Conservation (phyloP, 2,113 vertebrate genomes). For the Calonectris borealis region DNA sequence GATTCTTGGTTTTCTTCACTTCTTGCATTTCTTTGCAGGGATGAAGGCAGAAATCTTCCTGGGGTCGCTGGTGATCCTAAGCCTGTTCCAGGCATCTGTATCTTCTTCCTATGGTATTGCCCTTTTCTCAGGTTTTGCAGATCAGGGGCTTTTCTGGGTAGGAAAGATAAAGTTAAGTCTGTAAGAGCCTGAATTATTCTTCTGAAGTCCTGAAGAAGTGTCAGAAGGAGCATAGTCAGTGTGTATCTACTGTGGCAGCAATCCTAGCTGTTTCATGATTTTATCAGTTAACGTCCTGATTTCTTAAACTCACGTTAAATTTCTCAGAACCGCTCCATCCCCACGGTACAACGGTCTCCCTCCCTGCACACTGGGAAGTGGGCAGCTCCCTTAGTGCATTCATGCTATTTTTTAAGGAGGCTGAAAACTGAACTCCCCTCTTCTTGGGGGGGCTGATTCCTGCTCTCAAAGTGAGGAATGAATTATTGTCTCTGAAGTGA, state of each 20-base stretch:
- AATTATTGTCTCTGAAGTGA: background rate
- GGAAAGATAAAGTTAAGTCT: background rate
- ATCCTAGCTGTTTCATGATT: background rate
- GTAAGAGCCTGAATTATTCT: background rate
- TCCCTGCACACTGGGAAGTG: background rate
- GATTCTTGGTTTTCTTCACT: background rate
- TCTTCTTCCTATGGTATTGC: background rate
- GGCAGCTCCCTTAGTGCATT: background rate
- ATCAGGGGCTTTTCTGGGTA: background rate
- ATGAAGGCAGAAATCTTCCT: slow-evolving; percentile 35
- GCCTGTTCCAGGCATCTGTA: background rate
- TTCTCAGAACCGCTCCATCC: background rate
- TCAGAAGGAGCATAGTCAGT: background rate
- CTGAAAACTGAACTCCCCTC: background rate
- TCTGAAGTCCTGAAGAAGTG: background rate
- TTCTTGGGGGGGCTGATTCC: background rate
- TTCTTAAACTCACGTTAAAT: background rate
- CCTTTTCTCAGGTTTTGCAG: background rate
- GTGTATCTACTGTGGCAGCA: background rate
- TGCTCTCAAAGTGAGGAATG: background rate
- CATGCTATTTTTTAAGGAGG: background rate
- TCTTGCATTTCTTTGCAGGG: slow-evolving; percentile 19
- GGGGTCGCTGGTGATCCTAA: slow-evolving; percentile 5
- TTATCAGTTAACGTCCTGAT: background rate
- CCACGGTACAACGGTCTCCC: background rate